Evolutionary conservation across 2,113 vertebrate species (phyloP).

Genomic region (Opisthocomus hoazin): DNA sequence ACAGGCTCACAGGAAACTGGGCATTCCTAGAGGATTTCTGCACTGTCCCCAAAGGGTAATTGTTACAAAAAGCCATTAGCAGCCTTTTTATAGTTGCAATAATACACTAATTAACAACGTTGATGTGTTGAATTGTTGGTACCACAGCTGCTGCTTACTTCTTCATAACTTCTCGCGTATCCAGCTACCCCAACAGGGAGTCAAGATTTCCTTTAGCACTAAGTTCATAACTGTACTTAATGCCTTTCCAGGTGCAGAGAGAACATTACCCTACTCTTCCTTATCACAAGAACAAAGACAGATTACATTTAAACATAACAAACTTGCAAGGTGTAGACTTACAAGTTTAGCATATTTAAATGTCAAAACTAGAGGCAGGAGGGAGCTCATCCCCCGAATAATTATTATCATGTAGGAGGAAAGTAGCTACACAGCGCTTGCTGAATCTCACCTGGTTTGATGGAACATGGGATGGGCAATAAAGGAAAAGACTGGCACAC

Average conservation of each 20-base stretch:
- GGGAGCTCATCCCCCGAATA: neutral
- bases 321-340: neutral
- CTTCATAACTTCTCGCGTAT: neutral
- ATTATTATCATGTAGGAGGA: neutral
- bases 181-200: neutral
- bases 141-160: neutral
- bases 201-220: neutral
- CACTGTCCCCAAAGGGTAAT: neutral
- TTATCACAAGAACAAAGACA: neutral
- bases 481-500: neutral
- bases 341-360: neutral
- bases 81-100: conserved; percentile 15
- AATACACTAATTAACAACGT: conserved; percentile 15
- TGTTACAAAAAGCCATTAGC: conserved; percentile 31
- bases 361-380: neutral
- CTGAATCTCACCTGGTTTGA: neutral
- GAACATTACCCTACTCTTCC: neutral
- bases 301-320: neutral
- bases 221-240: neutral
- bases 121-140: conserved; percentile 9
- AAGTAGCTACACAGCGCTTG: neutral
- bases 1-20: conserved; percentile 34
- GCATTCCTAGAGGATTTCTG: conserved; percentile 34
- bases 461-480: neutral
- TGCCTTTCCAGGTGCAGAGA: neutral